A percentile compares a stretch with the other conserved stretches of the same genome.
These are phyloP conservation scores for Crax fasciolata DNA, from an alignment of 2,797 vertebrate genomes.

Conservation along the genomic window DNA sequence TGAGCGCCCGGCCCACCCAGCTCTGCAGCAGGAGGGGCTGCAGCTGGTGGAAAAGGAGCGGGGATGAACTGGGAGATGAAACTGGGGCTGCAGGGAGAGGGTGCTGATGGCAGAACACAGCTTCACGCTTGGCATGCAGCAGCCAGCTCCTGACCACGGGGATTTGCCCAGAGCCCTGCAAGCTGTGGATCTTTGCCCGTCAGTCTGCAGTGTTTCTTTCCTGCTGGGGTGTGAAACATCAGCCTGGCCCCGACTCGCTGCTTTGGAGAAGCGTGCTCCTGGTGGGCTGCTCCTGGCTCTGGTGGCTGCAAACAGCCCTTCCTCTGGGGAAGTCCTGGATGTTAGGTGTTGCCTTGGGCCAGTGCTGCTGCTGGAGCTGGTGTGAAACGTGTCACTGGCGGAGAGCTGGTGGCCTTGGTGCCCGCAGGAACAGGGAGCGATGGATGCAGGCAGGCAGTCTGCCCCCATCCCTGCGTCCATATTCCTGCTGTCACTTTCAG, in stretches of 20 bases:
- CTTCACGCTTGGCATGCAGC: not conserved
- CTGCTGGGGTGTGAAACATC: not conserved
- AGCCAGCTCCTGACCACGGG: not conserved
- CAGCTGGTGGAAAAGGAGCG: not conserved
- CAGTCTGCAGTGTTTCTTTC: not conserved
- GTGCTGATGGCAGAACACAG: fast-evolving
- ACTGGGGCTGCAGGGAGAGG: not conserved
- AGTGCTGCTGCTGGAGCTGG: not conserved
- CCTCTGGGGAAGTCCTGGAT: not conserved
- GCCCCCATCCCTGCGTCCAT: not conserved
- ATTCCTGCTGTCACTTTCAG: not conserved
- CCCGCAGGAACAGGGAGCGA: not conserved
- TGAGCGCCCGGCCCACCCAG: fast-evolving
- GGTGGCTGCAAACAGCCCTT: not conserved
- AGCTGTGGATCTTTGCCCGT: not conserved
- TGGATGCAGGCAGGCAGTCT: not conserved
- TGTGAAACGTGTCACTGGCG: fast-evolving
- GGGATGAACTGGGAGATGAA: not conserved
- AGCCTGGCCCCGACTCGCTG: not conserved
- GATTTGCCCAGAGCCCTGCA: not conserved
- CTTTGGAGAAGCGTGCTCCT: not conserved
- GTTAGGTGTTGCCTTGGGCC: not conserved
- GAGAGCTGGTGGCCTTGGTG: not conserved
- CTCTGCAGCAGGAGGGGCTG: not conserved
- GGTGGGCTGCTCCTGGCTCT: not conserved